Conservation (phyloP, 2,888 invertebrate species). For the Chesias legatella region DNA sequence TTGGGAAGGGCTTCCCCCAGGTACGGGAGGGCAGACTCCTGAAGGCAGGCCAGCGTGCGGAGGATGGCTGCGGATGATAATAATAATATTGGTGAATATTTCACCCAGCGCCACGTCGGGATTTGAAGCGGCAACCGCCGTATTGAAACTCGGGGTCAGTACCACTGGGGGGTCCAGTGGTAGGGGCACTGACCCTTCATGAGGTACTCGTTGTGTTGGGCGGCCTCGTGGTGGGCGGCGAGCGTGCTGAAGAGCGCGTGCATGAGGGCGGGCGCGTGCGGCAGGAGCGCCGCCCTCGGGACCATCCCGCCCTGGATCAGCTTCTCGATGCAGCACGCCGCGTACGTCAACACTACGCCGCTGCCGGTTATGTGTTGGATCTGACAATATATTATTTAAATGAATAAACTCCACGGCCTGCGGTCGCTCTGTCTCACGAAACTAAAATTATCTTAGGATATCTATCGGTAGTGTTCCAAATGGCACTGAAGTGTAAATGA, state of each 20-base stretch:
- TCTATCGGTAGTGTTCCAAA: too few relatives aligned
- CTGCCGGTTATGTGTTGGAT: constrained; percentile 88
- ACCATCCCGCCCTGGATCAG: constrained; percentile 87
- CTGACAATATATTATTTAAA: constrained; percentile 37
- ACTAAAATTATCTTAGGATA: too few relatives aligned
- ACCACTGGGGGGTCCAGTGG: too few relatives aligned
- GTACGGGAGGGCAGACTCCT: constrained; percentile 89
- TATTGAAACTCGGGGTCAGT: too few relatives aligned
- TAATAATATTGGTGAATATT: too few relatives aligned
- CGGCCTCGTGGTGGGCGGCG: constrained; percentile 92
- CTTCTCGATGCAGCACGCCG: constrained; percentile 95
- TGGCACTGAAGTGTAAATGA: too few relatives aligned
- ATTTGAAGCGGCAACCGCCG: too few relatives aligned
- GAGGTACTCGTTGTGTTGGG: constrained; percentile 94
- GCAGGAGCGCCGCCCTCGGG: constrained; percentile 82
- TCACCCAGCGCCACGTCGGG: too few relatives aligned
- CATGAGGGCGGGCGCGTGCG: constrained; percentile 85
- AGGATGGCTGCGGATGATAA: constrained; percentile 86
- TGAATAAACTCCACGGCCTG: too few relatives aligned
- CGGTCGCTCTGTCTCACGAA: too few relatives aligned
- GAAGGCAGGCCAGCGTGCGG: constrained; percentile 90
- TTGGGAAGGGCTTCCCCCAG: constrained; percentile 90
- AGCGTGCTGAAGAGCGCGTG: constrained; percentile 88
- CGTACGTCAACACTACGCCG: constrained; percentile 96
- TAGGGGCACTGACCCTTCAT: constrained; percentile 88